These are phyloP conservation scores for Chroicocephalus ridibundus DNA, from an alignment of 2,113 vertebrate species.

Conservation along the genomic window DNA sequence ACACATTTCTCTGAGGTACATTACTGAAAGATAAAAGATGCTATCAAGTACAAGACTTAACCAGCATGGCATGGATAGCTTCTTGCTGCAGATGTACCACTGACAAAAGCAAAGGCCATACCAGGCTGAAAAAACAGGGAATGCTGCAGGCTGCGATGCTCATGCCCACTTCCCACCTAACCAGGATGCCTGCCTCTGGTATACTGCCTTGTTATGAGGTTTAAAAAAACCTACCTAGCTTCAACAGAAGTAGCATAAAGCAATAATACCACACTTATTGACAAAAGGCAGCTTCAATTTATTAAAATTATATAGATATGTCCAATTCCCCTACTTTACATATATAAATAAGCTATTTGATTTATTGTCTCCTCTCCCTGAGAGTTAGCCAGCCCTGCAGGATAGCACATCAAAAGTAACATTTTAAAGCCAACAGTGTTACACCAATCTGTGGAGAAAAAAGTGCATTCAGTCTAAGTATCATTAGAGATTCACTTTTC, in stretches of 20 bases:
- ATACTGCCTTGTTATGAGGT: fast-evolving
- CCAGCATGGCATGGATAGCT: neutral
- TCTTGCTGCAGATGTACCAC: neutral
- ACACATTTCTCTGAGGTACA: neutral
- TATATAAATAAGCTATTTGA: neutral
- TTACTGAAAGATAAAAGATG: neutral
- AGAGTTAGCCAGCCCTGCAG: neutral
- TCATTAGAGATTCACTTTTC: neutral
- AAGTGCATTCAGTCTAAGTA: neutral
- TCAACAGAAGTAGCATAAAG: neutral
- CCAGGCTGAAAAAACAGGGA: neutral
- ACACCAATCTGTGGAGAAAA: neutral
- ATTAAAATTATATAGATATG: neutral
- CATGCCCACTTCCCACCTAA: neutral
- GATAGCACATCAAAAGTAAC: neutral
- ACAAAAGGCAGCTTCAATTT: neutral
- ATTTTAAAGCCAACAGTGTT: neutral
- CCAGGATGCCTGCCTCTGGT: neutral
- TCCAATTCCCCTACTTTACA: neutral
- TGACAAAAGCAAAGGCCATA: neutral
- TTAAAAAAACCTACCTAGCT: neutral
- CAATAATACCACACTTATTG: neutral
- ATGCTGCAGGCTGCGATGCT: neutral
- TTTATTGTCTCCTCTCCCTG: neutral
- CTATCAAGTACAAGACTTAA: neutral